Conservation (phyloP, 1,140 invertebrate genomes). For the Trichoplusia ni region DNA sequence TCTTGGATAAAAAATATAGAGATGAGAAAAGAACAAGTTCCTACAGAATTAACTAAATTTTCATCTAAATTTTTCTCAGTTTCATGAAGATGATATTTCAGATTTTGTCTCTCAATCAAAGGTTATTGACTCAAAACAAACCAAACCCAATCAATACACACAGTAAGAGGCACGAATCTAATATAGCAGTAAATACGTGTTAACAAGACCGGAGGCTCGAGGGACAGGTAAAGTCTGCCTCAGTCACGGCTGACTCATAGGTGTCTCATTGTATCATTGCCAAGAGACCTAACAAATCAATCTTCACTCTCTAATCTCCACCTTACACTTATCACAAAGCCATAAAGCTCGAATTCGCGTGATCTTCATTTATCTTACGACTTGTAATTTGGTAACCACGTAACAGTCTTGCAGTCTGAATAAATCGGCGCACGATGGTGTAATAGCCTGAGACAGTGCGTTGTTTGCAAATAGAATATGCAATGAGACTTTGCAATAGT, state of each 20-base stretch:
- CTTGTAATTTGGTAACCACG: slow-evolving; percentile 52
- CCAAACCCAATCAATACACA: too few species aligned
- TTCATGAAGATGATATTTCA: too few species aligned
- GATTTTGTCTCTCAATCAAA: too few species aligned
- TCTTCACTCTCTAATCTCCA: slow-evolving; percentile 8
- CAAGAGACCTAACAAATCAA: slow-evolving; percentile 43
- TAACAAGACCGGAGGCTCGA: slow-evolving; percentile 11
- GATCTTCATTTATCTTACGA: slow-evolving; percentile 34
- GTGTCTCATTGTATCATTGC: slow-evolving; percentile 59
- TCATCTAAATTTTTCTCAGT: too few species aligned
- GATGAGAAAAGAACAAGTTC: too few species aligned
- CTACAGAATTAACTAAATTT: too few species aligned
- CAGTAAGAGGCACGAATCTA: background rate
- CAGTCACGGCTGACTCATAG: slow-evolving; percentile 57
- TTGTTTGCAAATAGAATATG: slow-evolving; percentile 63
- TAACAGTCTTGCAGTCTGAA: slow-evolving; percentile 64
- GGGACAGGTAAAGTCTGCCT: slow-evolving; percentile 30
- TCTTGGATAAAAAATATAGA: too few species aligned
- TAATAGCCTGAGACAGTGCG: slow-evolving; percentile 43
- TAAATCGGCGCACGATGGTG: slow-evolving; percentile 61
- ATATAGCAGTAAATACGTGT: slow-evolving; percentile 1
- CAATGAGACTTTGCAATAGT: slow-evolving; percentile 48
- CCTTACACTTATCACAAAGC: slow-evolving; percentile 30
- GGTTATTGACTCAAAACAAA: too few species aligned
- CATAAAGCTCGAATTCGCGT: slow-evolving; percentile 51